Base-by-base conservation (phyloP, 2,113 vertebrate genomes). In the Hassar affinis region DNA sequence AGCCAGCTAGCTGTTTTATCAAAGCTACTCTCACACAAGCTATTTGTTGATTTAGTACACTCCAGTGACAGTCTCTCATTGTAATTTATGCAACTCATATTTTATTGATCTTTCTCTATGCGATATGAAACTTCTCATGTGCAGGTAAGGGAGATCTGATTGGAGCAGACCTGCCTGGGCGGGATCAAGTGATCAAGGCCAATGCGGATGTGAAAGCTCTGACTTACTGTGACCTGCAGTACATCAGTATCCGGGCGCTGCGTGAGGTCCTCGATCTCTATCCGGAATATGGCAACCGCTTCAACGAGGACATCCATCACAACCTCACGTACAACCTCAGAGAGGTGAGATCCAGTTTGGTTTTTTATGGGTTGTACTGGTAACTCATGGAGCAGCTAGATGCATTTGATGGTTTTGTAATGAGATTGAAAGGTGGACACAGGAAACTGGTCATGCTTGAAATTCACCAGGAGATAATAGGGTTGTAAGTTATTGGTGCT, bases 111-210 rank as follows among this genome's bases (percentile, higher is more conserved):
- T 30, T 27, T 27, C n/a, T n/a, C n/a, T 3, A 42, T 42, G 57
- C 9, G 6, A 57, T 59, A n/a, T n/a, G 33, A 22, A 33, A 64
- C 22, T 12, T 64, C 42, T 22, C 61, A 3, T 52, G 12, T 87
- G n/a, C 91, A 99, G 97, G 97, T 51, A 99, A 99, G 92, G 97
- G 97, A 52, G 97, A 99, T 89, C 94, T 99, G 79, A 97, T 99
- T 62, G 97, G 97, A 12, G 95, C 96, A 0, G 97, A 99, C 88
- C 92, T 97, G 84, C 93, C 96, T 10, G 93, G 93, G 82, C 88
- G 86, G 6, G 96, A 94, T 30, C 93, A 93, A 87, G 97, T 98
- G 90, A 96, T 98, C 89, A 98, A 99, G 91, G 97, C 95, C 69
- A 97, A 97, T 0, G 97, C 97, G 0, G 97, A 99, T 0, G 97